These are phyloP conservation scores for Sphaerolaimus hirsutus DNA, from an alignment of 2,888 invertebrate genomes.

Conservation along the genomic window DNA sequence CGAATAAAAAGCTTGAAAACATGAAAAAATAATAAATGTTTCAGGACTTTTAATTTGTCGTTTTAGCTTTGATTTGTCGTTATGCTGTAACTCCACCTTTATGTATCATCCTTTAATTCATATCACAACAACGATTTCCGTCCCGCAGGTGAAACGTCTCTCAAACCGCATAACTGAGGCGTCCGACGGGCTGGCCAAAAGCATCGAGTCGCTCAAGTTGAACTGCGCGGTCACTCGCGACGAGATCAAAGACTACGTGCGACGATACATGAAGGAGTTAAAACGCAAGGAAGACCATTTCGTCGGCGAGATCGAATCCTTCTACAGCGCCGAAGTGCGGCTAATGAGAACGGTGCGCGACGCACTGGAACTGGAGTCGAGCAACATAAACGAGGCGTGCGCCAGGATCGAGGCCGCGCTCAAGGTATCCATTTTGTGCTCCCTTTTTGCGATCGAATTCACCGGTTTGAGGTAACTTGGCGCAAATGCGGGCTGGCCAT, in stretches of 20 bases:
- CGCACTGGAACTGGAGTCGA: constrained; percentile 73
- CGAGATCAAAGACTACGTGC: constrained; percentile 55
- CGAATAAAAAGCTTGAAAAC: too few relatives aligned
- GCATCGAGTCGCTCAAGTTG: constrained; percentile 57
- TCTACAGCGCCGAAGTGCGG: constrained; percentile 60
- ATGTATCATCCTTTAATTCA: too few relatives aligned
- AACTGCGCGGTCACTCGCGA: constrained; percentile 70
- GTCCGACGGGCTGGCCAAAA: constrained; percentile 35
- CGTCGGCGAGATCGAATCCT: constrained; percentile 46
- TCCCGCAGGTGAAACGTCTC: constrained; percentile 23
- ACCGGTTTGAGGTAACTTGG: too few relatives aligned
- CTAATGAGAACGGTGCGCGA: constrained; percentile 57
- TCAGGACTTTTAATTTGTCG: too few relatives aligned
- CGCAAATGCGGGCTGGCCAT: too few relatives aligned
- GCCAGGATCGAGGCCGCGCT: constrained; percentile 55
- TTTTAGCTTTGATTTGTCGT: too few relatives aligned
- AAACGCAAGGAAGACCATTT: constrained; percentile 38
- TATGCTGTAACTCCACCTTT: too few relatives aligned
- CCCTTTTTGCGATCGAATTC: too few relatives aligned
- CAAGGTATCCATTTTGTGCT: constrained; percentile 9
- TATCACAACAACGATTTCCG: too few relatives aligned
- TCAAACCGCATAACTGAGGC: constrained; percentile 21
- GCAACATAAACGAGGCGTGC: constrained; percentile 82
- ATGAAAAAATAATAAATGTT: too few relatives aligned
- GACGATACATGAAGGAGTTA: constrained; percentile 22